Percentiles rank a stretch among this genome's conserved stretches.
Conservation (phyloP, 2,113 vertebrate species). For the Picathartes gymnocephalus region DNA sequence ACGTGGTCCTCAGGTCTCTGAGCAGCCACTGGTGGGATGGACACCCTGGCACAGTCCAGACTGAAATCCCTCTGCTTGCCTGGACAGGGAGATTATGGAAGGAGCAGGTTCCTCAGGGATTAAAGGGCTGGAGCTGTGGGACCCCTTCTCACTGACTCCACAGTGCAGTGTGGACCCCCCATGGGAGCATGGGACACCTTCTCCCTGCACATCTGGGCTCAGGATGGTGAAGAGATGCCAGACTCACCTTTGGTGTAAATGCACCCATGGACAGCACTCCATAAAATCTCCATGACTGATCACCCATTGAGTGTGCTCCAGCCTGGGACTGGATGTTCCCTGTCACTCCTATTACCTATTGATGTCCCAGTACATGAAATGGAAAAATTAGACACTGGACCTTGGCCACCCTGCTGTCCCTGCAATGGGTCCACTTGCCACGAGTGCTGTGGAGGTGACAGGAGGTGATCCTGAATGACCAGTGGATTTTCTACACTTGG, state of each 20-base stretch:
- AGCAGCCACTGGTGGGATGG: background rate
- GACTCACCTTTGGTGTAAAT: background rate
- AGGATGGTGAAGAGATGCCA: background rate
- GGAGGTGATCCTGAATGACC: background rate
- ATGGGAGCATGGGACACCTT: background rate
- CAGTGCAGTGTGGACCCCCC: fast-evolving
- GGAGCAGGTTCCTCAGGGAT: background rate
- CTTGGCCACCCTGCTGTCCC: background rate
- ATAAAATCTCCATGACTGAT: background rate
- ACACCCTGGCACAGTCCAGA: background rate
- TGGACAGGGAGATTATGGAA: background rate
- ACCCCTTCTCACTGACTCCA: background rate
- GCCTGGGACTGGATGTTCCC: background rate
- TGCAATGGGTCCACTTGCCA: background rate
- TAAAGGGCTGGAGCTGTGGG: background rate
- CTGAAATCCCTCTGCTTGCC: background rate
- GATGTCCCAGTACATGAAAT: fast-evolving
- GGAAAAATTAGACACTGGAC: background rate
- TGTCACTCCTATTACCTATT: background rate
- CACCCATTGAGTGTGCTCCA: background rate
- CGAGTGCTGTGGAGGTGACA: background rate
- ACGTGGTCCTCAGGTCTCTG: background rate
- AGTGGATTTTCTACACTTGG: background rate
- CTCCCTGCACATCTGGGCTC: background rate
- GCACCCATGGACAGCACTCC: background rate